Evolutionary conservation across 2,888 invertebrate species (phyloP).

Genomic region (Arrhopalites spinosus): DNA sequence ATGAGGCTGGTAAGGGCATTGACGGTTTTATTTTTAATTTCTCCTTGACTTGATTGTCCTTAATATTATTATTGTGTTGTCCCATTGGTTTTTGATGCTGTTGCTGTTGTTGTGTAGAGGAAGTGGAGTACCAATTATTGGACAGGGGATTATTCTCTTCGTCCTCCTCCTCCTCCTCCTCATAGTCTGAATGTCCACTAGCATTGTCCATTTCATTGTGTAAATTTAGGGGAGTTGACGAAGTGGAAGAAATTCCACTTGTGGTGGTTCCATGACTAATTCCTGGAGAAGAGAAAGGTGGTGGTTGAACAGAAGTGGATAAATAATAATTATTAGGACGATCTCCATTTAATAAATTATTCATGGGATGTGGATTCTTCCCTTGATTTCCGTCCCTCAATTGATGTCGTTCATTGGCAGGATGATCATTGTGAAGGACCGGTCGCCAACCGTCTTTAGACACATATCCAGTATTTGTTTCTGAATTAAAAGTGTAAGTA

Average conservation of each 20-base stretch:
- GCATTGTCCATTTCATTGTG: background rate
- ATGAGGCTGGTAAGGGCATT: conserved; percentile 36
- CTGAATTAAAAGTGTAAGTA: conserved; percentile 45
- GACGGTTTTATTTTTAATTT: conserved; percentile 25
- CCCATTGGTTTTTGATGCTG: background rate
- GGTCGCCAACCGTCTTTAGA: conserved; percentile 54
- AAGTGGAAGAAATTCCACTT: background rate
- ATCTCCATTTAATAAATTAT: background rate
- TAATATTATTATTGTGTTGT: background rate
- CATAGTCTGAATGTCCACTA: conserved; percentile 7
- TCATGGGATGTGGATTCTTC: background rate
- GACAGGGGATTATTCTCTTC: background rate
- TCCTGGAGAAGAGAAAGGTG: conserved; percentile 6
- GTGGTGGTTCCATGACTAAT: background rate
- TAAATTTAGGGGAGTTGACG: background rate
- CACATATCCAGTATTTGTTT: conserved; percentile 28
- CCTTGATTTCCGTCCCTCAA: background rate
- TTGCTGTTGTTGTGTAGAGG: background rate
- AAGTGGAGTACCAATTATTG: background rate
- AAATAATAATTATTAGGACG: background rate
- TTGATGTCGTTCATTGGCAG: conserved; percentile 8
- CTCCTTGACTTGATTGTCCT: background rate
- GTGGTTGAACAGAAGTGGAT: conserved; percentile 7
- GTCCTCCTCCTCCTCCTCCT: conserved; percentile 8
- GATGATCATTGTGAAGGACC: conserved; percentile 37